A percentile compares a stretch with the other conserved stretches of the same genome.
Evolutionary conservation across 2,888 invertebrate genomes (phyloP).

Genomic region (Nesidiocoris tenuis): DNA sequence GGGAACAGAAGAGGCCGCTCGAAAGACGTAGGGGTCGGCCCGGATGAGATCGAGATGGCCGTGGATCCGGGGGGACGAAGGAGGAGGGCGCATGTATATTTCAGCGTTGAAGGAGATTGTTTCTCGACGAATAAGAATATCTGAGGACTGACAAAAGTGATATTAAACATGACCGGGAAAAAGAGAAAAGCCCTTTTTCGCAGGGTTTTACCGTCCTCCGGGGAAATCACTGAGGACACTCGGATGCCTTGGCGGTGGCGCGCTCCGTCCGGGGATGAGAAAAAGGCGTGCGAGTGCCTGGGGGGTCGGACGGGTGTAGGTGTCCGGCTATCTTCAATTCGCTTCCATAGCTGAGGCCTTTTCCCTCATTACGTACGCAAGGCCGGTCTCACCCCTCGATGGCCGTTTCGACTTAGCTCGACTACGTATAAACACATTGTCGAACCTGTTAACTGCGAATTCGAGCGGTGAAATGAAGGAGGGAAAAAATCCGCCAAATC

Average conservation of each 20-base stretch:
- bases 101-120: constrained; percentile 48
- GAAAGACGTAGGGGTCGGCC: constrained; percentile 3
- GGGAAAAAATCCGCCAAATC: too few species aligned
- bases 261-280: constrained; percentile 34
- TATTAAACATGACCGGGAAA: constrained; percentile 48
- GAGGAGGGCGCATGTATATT: constrained; percentile 45
- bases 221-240: constrained; percentile 50
- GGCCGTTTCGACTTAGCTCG: constrained; percentile 10
- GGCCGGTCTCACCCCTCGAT: background rate
- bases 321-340: background rate
- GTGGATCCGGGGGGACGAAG: constrained; percentile 2
- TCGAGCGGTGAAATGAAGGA: too few species aligned
- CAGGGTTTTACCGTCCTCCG: constrained; percentile 48
- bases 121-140: constrained; percentile 48
- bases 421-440: too few species aligned
- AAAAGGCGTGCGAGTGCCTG: constrained; percentile 12
- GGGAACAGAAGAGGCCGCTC: background rate
- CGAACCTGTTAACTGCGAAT: too few species aligned
- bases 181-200: constrained; percentile 12
- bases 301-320: constrained; percentile 25
- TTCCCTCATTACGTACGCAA: constrained; percentile 35
- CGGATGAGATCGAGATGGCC: constrained; percentile 12
- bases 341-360: background rate
- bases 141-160: constrained; percentile 49
- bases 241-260: constrained; percentile 43